Conservation (phyloP, 1,140 invertebrate genomes). For the Papilio polyxenes region DNA sequence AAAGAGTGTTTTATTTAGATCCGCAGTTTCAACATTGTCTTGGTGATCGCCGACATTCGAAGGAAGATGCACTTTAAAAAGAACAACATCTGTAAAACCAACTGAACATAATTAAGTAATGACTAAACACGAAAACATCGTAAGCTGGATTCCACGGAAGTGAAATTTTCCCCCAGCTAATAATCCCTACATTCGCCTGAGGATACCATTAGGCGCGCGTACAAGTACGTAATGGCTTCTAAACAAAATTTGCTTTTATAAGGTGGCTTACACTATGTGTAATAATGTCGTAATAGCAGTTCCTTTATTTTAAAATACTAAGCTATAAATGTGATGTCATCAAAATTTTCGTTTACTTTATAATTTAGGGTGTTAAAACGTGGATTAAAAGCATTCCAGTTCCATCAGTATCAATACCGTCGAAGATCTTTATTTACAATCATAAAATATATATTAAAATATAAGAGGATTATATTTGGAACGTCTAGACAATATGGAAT, state of each 20-base stretch:
- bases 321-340: neutral
- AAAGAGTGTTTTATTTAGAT: too few relatives aligned
- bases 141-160: neutral
- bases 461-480: too few relatives aligned
- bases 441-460: too few relatives aligned
- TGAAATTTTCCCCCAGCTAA: conserved; percentile 4
- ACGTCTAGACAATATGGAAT: too few relatives aligned
- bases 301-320: neutral
- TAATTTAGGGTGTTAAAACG: neutral
- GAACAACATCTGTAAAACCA: too few relatives aligned
- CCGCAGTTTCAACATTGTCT: too few relatives aligned
- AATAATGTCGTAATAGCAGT: neutral
- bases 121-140: neutral
- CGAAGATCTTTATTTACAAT: too few relatives aligned
- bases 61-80: too few relatives aligned
- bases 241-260: conserved; percentile 21
- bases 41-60: too few relatives aligned
- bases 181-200: conserved; percentile 7
- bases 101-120: neutral
- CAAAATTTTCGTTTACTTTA: neutral
- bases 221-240: conserved; percentile 12
- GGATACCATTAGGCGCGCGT: neutral
- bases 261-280: neutral
- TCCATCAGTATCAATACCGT: too few relatives aligned
- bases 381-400: neutral